A percentile compares a stretch with the other conserved stretches of the same genome.
Evolutionary conservation across 1,140 invertebrate species (phyloP).

Genomic region (Adelges cooleyi): DNA sequence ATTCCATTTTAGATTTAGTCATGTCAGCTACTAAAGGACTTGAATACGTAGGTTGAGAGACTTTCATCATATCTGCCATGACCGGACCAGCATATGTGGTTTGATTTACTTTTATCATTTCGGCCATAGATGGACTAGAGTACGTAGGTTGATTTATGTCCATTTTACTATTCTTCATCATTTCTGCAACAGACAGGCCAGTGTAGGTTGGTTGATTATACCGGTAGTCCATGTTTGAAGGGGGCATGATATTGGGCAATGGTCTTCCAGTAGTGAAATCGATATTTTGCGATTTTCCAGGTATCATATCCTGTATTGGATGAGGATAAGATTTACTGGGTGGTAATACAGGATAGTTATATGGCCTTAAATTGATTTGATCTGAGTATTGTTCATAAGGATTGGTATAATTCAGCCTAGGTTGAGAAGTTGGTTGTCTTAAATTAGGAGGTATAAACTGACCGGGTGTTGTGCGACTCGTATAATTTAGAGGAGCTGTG

Average conservation of each 20-base stretch:
- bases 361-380: constrained; percentile 19
- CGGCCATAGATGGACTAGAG: constrained; percentile 2
- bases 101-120: constrained; percentile 10
- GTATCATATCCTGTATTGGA: constrained; percentile 18
- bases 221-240: background rate
- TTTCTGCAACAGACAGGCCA: constrained; percentile 5
- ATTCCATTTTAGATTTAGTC: constrained; percentile 10
- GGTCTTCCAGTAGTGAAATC: constrained; percentile 19
- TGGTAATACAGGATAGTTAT: constrained; percentile 10
- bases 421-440: constrained; percentile 4
- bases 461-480: background rate
- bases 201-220: constrained; percentile 9
- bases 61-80: background rate
- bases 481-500: constrained; percentile 11
- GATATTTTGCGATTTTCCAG: constrained; percentile 9
- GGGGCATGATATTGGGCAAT: background rate
- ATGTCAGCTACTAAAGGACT: constrained; percentile 20
- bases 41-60: constrained; percentile 1
- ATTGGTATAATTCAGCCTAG: constrained; percentile 13
- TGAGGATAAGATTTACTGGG: constrained; percentile 5
- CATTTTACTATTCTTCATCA: constrained; percentile 15
- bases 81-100: background rate
- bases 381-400: constrained; percentile 22
- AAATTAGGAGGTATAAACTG: constrained; percentile 16
- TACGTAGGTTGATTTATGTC: constrained; percentile 15